These are phyloP conservation scores for Dromius quadrimaculatus DNA, from an alignment of 2,888 invertebrate species.

Conservation along the genomic window DNA sequence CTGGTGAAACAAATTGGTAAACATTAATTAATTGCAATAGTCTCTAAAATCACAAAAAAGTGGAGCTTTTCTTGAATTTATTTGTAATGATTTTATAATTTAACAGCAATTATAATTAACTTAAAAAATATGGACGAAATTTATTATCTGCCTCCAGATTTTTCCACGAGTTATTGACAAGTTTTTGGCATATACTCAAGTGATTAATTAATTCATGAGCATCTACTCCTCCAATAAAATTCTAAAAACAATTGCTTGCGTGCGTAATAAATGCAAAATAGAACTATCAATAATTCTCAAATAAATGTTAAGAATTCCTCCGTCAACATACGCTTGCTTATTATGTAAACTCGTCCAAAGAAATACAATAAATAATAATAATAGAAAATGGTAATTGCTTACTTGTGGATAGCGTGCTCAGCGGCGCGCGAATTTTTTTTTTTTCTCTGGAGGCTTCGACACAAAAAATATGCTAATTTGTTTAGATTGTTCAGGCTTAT, in stretches of 20 bases:
- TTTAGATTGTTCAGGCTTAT: neutral
- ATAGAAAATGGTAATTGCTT: constrained; percentile 23
- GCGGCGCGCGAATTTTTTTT: neutral
- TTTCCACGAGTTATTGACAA: no score
- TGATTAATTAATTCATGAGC: no score
- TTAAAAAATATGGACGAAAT: no score
- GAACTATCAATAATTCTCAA: constrained; percentile 16
- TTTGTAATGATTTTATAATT: no score
- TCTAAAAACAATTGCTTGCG: neutral
- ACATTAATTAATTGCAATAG: no score
- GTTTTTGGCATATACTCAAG: no score
- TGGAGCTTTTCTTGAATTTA: no score
- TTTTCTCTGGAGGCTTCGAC: neutral
- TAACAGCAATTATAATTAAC: no score
- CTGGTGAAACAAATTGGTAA: no score
- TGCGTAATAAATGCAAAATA: constrained; percentile 39
- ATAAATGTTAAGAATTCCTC: constrained; percentile 23
- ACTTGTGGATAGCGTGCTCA: neutral
- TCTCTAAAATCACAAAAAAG: no score
- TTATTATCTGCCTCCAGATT: no score
- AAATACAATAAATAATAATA: constrained; percentile 15
- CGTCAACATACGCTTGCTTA: constrained; percentile 13
- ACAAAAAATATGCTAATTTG: constrained; percentile 3
- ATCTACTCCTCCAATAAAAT: no score
- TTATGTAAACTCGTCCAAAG: constrained; percentile 33